phyloP scores from a whole-genome alignment of 2,888 invertebrate genomes.

The Pseudococcus viburni region DNA sequence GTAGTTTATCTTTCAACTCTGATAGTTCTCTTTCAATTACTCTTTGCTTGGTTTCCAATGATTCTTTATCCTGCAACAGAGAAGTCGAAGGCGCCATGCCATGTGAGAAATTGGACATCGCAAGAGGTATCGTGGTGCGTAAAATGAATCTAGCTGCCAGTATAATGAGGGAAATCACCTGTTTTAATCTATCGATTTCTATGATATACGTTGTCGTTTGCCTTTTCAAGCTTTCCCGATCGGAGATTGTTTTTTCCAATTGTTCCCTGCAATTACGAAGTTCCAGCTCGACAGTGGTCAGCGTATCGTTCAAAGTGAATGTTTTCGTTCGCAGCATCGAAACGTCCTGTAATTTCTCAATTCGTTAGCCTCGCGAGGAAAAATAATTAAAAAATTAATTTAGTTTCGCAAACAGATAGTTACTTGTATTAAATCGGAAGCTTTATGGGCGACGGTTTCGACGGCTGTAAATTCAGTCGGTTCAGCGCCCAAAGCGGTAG shows the following conservation, averaged over 20 bases:
- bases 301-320: constrained; percentile 73
- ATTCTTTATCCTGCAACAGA: constrained; percentile 78
- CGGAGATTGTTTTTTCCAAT: constrained; percentile 77
- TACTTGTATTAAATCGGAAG: constrained; percentile 83
- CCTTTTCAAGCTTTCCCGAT: constrained; percentile 83
- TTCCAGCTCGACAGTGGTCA: constrained; percentile 78
- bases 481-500: constrained; percentile 80
- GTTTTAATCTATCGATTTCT: constrained; percentile 81
- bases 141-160: background rate
- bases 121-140: background rate
- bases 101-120: background rate
- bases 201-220: constrained; percentile 81
- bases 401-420: constrained; percentile 39
- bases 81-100: background rate
- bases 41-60: constrained; percentile 80
- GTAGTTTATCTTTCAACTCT: constrained; percentile 79
- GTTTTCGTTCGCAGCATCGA: constrained; percentile 54
- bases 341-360: constrained; percentile 47
- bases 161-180: constrained; percentile 71
- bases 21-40: constrained; percentile 82
- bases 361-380: background rate
- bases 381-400: constrained; percentile 33
- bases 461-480: constrained; percentile 74
- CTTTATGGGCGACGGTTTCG: constrained; percentile 81
- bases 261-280: constrained; percentile 79